Evolutionary conservation across 2,888 invertebrate species (phyloP).

Genomic region (Saturnia pavonia): DNA sequence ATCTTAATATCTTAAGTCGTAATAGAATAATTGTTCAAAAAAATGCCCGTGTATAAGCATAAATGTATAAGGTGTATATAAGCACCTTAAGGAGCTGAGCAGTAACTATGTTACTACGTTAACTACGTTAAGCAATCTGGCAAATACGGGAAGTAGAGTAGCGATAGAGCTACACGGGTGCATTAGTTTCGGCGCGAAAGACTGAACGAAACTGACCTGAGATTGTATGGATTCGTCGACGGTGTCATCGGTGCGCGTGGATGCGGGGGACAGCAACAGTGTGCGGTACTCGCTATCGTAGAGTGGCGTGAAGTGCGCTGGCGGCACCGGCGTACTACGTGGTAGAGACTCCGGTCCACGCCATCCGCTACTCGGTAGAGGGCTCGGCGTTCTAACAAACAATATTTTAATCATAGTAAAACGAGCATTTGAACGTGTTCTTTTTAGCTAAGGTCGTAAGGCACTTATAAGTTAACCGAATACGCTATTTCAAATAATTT

Average conservation of each 20-base stretch:
- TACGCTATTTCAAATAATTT: no score
- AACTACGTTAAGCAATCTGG: no score
- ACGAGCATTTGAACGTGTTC: background rate
- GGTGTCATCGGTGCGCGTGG: constrained; percentile 69
- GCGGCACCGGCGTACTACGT: constrained; percentile 71
- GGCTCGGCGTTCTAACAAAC: constrained; percentile 74
- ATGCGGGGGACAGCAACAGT: constrained; percentile 62
- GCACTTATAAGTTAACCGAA: no score
- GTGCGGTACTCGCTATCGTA: constrained; percentile 67
- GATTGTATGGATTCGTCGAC: constrained; percentile 78
- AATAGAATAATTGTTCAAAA: no score
- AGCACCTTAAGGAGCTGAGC: no score
- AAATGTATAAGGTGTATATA: no score
- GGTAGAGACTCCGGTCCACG: constrained; percentile 81
- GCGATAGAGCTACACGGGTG: no score
- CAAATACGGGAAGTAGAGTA: no score
- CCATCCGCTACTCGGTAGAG: constrained; percentile 68
- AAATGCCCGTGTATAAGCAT: no score
- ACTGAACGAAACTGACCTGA: constrained; percentile 81
- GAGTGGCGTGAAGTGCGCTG: constrained; percentile 70
- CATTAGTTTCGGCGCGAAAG: no score
- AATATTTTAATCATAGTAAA: constrained; percentile 23
- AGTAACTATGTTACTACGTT: no score
- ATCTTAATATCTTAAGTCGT: no score
- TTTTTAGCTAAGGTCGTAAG: background rate